Percentiles rank a stretch among this genome's conserved stretches.
These are phyloP conservation scores for Xestia c-nigrum DNA, from an alignment of 2,888 invertebrate genomes.

Conservation along the genomic window DNA sequence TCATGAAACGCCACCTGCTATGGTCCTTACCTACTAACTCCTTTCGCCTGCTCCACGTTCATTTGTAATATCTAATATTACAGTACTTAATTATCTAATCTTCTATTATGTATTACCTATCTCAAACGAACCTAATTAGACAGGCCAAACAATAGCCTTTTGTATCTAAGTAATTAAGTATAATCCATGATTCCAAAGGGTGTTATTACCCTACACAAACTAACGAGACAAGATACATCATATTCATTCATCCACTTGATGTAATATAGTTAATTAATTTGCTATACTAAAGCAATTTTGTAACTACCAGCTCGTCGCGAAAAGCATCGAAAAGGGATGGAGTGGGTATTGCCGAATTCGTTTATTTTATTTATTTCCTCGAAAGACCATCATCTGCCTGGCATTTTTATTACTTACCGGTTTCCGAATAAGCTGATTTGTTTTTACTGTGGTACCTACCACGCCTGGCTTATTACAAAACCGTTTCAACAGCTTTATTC, in stretches of 20 bases:
- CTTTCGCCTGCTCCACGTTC: neutral
- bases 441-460: no score
- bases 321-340: neutral
- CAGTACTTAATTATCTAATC: neutral
- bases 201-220: slow-evolving; percentile 22
- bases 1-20: neutral
- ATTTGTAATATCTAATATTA: neutral
- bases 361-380: neutral
- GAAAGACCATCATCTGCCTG: neutral
- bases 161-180: neutral
- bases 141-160: slow-evolving; percentile 20
- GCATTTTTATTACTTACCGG: neutral
- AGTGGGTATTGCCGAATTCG: neutral
- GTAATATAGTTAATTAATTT: slow-evolving; percentile 37
- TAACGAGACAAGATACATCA: slow-evolving; percentile 33
- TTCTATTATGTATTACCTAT: neutral
- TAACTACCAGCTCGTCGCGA: neutral
- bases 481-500: no score
- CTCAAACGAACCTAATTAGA: slow-evolving; percentile 4
- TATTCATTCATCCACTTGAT: slow-evolving; percentile 33
- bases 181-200: slow-evolving; percentile 11
- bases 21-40: neutral
- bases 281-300: slow-evolving; percentile 6
- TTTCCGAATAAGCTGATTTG: neutral
- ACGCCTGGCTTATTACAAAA: no score